Conservation (phyloP, 2,113 vertebrate genomes). For the Oncorhynchus kisutch region DNA sequence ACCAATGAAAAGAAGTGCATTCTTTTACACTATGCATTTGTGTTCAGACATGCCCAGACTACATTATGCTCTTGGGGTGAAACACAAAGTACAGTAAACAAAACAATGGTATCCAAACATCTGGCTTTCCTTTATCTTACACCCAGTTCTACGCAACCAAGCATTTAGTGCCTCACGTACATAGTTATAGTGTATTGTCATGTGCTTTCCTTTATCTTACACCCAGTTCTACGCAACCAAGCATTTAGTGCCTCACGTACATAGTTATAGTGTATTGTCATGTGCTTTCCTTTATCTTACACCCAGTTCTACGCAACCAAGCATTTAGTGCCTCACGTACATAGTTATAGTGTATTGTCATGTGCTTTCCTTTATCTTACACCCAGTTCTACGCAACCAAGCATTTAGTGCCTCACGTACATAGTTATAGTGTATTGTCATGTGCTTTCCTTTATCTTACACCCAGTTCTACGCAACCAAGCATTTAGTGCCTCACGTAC, state of each 20-base stretch:
- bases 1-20: constrained; percentile 47
- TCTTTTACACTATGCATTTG: constrained; percentile 39
- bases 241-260: constrained; percentile 39
- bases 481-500: constrained; percentile 39
- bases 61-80: constrained; percentile 50
- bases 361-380: constrained; percentile 24
- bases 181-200: constrained; percentile 51
- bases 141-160: constrained; percentile 24
- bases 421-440: constrained; percentile 54
- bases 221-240: constrained; percentile 24
- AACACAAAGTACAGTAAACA: constrained; percentile 59
- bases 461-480: constrained; percentile 24
- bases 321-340: constrained; percentile 39
- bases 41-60: constrained; percentile 66
- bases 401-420: constrained; percentile 39
- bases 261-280: constrained; percentile 54
- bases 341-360: constrained; percentile 54
- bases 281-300: constrained; percentile 24
- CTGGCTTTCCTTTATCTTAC: constrained; percentile 29
- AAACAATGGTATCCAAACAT: constrained; percentile 58
- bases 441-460: constrained; percentile 24
- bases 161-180: constrained; percentile 39
- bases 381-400: constrained; percentile 24
- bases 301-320: constrained; percentile 24
- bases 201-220: constrained; percentile 11